phyloP scores from a whole-genome alignment of 2,113 vertebrate genomes.

The Apodemus speciosus region DNA sequence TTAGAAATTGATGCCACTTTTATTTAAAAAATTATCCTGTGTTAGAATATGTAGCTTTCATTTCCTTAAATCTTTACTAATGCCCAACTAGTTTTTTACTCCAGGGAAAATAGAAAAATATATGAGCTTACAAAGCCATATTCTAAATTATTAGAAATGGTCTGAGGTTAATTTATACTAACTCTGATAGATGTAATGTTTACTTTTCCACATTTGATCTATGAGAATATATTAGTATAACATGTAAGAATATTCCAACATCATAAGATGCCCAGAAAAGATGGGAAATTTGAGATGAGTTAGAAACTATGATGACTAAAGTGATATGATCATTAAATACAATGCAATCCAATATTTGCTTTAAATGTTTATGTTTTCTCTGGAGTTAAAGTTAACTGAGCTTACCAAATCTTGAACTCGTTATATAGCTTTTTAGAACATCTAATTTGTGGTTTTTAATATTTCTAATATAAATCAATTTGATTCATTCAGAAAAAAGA shows the following conservation, averaged over 20 bases:
- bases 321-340: background rate
- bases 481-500: background rate
- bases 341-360: background rate
- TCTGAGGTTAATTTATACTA: background rate
- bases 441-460: background rate
- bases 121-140: background rate
- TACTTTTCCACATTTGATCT: background rate
- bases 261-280: background rate
- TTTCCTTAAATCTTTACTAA: background rate
- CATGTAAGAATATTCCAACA: background rate
- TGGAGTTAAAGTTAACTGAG: background rate
- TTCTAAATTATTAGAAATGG: background rate
- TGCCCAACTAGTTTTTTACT: background rate
- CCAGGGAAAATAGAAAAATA: background rate
- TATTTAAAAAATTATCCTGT: background rate
- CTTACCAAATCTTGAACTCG: background rate
- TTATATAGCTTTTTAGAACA: background rate
- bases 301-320: background rate
- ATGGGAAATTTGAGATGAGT: background rate
- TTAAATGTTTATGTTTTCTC: background rate
- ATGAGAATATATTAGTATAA: background rate
- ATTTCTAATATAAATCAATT: background rate
- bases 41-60: background rate
- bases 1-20: background rate
- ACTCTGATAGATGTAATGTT: background rate